phyloP scores from a whole-genome alignment of 2,888 invertebrate genomes.

The Allacma fusca region DNA sequence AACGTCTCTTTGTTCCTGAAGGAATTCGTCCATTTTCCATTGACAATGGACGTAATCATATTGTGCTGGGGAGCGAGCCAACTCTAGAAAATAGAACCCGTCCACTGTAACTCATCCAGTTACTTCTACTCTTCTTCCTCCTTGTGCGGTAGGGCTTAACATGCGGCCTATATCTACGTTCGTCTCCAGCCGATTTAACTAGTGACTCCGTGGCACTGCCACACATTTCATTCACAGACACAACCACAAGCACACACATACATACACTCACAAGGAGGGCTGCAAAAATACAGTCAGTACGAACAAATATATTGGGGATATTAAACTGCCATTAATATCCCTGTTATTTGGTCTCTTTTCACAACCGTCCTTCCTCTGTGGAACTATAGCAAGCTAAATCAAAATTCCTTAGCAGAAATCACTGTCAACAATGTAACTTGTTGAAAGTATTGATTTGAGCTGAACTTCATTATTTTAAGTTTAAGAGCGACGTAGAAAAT shows the following conservation, averaged over 20 bases:
- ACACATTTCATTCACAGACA: constrained; percentile 11
- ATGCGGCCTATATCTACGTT: not conserved
- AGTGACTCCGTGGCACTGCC: not conserved
- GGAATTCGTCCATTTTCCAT: constrained; percentile 33
- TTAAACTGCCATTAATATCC: no score
- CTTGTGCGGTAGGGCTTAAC: not conserved
- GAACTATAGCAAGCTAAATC: no score
- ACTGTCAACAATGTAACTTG: no score
- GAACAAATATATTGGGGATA: no score
- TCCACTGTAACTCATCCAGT: constrained; percentile 29
- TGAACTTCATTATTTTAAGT: no score
- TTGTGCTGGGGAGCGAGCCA: constrained; percentile 33
- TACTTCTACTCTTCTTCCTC: constrained; percentile 9
- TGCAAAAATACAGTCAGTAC: no score
- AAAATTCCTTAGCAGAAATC: no score
- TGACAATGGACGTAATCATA: constrained; percentile 25
- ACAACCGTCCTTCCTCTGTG: no score
- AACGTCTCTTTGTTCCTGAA: constrained; percentile 17
- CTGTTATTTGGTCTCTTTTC: no score
- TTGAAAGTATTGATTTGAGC: no score
- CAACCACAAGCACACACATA: not conserved
- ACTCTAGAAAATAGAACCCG: constrained; percentile 26
- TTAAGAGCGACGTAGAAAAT: no score
- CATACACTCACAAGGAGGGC: not conserved
- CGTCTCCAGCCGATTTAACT: not conserved